Conservation (phyloP, 1,140 invertebrate genomes). For the Magallana ariakensis region DNA sequence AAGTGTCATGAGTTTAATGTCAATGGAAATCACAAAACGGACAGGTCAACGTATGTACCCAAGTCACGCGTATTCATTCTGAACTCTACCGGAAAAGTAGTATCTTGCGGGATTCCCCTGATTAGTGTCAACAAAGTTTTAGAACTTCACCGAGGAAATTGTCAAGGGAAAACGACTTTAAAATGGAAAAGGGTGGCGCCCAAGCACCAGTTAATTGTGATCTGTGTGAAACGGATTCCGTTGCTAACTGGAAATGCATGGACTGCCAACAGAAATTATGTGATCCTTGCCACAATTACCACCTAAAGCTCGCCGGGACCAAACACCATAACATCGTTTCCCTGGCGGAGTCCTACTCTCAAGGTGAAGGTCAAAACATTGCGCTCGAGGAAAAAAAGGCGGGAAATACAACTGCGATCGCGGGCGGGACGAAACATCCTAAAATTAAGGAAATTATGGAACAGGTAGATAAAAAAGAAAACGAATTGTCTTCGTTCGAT, state of each 20-base stretch:
- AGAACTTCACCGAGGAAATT: neutral
- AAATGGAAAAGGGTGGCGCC: conserved; percentile 15
- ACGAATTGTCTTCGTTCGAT: conserved; percentile 17
- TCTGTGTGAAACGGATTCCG: conserved; percentile 15
- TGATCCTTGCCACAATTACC: neutral
- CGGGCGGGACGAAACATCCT: neutral
- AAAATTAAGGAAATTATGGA: neutral
- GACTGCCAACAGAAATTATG: conserved; percentile 27
- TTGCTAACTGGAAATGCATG: conserved; percentile 24
- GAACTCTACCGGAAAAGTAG: too few species aligned
- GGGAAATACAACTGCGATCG: neutral
- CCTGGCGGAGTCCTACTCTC: neutral
- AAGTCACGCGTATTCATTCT: too few species aligned
- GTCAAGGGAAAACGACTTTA: neutral
- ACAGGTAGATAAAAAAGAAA: conserved; percentile 31
- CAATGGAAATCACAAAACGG: too few species aligned
- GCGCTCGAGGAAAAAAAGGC: neutral
- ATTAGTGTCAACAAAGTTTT: neutral
- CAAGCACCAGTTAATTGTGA: conserved; percentile 24
- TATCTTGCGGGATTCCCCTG: too few species aligned
- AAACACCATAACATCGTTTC: neutral
- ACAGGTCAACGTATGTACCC: too few species aligned
- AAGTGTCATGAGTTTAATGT: too few species aligned
- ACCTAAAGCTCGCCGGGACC: neutral
- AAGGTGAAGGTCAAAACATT: neutral